Evolutionary conservation across 2,888 invertebrate genomes (phyloP), one percentile per base, ranked within the genome.

Genomic region (Nebria brevicollis): DNA sequence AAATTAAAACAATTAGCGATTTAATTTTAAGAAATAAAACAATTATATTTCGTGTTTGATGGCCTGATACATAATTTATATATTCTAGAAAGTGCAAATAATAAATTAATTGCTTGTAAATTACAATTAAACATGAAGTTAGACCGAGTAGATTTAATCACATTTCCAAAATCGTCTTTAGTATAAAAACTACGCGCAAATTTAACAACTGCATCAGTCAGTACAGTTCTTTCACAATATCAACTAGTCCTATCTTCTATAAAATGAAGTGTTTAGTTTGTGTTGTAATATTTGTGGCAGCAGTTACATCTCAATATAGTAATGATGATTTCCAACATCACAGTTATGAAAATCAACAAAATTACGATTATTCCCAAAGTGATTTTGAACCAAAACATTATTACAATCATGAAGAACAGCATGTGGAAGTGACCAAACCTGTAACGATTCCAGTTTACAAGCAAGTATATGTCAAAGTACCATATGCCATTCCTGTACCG

Each of bases 391-490:
- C 54, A 54, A 54, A 54, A 54, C 11, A 54, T 2, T 2, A 54
- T 7, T 54, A 54, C 13, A 54, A 13, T 13, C 54, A 54, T 13
- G 8, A 54, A 11, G 54, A 54, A 13, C 11, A 54, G 8, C 13
- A 70, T 10, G 70, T 70, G 5, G 70, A 94, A 86, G 93, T 94
- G 85, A 93, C 93, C 68, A 94, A 91, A 84, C 94, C 94, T 0
- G 91, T 94, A 73, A 88, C 90, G 1, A 88, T 91, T 42, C 91
- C 91, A 15, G 89, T 91, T 77, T 89, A 90, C 86, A 90, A 91
- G 83, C 90, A 91, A 83, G 90, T 91, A 82, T 89, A 90, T 7
- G 88, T 89, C 10, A 88, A 88, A 66, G 87, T 89, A 76, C 89
- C 89, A 4, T 89, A 89, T 77, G 85, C 91, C 2, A 87, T 91